Evolutionary conservation across 2,113 vertebrate species (phyloP).

Genomic region (Genyomyrus donnyi): DNA sequence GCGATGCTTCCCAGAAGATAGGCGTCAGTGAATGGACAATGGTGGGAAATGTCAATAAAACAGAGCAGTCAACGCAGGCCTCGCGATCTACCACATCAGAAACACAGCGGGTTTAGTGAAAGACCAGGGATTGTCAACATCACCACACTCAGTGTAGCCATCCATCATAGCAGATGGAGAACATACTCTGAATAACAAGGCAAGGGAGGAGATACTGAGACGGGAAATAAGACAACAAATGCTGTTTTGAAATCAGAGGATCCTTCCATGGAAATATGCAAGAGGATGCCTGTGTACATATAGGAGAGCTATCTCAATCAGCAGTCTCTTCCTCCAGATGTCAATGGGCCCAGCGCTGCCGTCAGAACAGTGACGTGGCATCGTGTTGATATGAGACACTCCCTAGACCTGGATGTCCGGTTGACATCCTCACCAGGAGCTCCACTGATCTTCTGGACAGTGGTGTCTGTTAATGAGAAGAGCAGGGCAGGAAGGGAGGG

Average conservation of each 20-base stretch:
- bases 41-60: conserved; percentile 16
- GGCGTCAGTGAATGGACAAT: conserved; percentile 5
- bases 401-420: conserved; percentile 6
- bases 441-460: neutral
- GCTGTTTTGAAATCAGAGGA: neutral
- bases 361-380: neutral
- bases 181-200: neutral
- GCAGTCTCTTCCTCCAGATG: conserved; percentile 24
- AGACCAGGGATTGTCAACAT: neutral
- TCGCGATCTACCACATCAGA: neutral
- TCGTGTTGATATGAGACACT: neutral
- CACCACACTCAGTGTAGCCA: neutral
- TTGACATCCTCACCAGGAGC: conserved; percentile 1
- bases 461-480: conserved; percentile 1
- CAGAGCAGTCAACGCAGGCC: neutral
- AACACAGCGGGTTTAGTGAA: neutral
- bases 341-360: neutral
- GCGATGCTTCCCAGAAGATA: conserved; percentile 17
- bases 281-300: conserved; percentile 2
- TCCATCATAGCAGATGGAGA: neutral
- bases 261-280: conserved; percentile 15
- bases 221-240: neutral
- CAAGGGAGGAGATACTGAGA: neutral
- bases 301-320: neutral
- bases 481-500: neutral